Evolutionary conservation across 2,797 vertebrate genomes (phyloP), one percentile per base, ranked within the genome.

Genomic region (Muraenolepis orangiensis): DNA sequence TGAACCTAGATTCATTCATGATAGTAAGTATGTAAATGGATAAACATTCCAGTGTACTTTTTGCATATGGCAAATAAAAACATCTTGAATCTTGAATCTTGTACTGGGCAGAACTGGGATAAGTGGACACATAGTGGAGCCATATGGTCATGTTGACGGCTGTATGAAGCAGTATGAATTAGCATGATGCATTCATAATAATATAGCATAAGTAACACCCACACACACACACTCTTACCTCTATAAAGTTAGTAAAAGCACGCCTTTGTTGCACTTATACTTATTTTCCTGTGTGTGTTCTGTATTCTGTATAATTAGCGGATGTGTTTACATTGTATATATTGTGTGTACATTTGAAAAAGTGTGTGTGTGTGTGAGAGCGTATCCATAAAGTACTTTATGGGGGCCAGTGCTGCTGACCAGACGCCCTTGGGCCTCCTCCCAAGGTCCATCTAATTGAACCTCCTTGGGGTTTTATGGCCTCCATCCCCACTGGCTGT

Each of bases 371-470:
- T 71, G 71, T 74, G 40, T 61, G 57, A 80, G 31, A 80, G 64
- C 61, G 11, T 40, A 46, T 78, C 46, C 20, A 34, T 34, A 51
- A 18, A 28, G 46, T 80, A 67, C 64, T 81, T 83, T 75, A 80
- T 89, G 87, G 87, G 88, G 87, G 86, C 82, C 18, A 14, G 13
- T n/a, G 26, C 5, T 38, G 73, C 64, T 81, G 84, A 87, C 82
- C 82, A 86, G 72, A 80, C 79, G 82, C 78, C 82, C 82, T 75
- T 74, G 51, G 76, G 10, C 1, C 1, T 14, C n/a, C 0, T 84
- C 87, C 84, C 0, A 1, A 81, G 83, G 88, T 85, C 77, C 78
- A 70, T 30, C 66, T 87, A 78, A 87, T 84, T 83, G 74, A 74
- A 73, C 73, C 79, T 82, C 87, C 51, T 71, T 80, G 8, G 72